A percentile compares a stretch with the other conserved stretches of the same genome.
Conservation (phyloP, 2,797 vertebrate species). For the Chaenodraco wilsoni region DNA sequence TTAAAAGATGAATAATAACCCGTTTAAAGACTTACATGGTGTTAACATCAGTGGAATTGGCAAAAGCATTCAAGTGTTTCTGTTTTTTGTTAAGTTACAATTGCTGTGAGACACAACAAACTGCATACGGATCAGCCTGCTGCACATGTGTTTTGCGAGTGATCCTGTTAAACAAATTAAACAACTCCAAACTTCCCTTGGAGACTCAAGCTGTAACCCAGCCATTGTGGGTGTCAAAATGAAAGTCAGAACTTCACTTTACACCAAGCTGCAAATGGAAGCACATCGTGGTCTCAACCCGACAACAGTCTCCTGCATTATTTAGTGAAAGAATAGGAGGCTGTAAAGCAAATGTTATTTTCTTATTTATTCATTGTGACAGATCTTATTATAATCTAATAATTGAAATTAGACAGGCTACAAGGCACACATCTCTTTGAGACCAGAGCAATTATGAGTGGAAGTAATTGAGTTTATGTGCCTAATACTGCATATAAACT, state of each 20-base stretch:
- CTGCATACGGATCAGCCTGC: neutral
- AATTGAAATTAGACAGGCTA: neutral
- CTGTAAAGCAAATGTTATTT: neutral
- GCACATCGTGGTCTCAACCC: neutral
- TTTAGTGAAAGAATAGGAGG: neutral
- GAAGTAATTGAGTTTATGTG: constrained; percentile 36
- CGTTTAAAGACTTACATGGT: neutral
- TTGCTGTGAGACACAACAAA: neutral
- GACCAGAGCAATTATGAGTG: constrained; percentile 29
- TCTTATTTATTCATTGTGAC: neutral
- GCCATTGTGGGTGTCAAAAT: neutral
- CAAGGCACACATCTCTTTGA: constrained; percentile 1
- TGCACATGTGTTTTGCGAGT: neutral
- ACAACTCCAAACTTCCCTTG: neutral
- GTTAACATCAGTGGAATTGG: neutral
- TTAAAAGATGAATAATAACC: neutral
- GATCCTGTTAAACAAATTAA: constrained; percentile 1
- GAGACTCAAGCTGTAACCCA: neutral
- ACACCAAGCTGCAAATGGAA: constrained; percentile 19
- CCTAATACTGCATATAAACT: neutral
- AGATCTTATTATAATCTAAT: neutral
- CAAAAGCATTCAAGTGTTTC: neutral
- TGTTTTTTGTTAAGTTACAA: neutral
- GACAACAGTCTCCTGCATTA: neutral
- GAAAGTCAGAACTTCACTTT: constrained; percentile 1